Evolutionary conservation across 2,888 invertebrate species (phyloP).

Genomic region (Trypoxylon attenuatum): DNA sequence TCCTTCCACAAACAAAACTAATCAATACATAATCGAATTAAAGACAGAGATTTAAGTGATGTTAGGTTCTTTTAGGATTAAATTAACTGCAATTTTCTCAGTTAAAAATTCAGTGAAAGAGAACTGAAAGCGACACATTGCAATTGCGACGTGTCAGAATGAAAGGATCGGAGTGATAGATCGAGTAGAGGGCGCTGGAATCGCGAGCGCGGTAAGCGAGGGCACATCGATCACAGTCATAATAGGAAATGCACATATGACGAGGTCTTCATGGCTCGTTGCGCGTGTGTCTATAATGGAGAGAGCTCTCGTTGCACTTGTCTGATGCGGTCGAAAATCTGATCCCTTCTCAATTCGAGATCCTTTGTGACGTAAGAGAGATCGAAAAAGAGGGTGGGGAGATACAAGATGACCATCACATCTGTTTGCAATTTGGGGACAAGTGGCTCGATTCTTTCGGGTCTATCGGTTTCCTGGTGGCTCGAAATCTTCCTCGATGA

Average conservation of each 20-base stretch:
- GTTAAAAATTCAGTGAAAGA: too few species aligned
- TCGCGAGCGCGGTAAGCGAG: too few species aligned
- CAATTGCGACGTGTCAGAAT: too few species aligned
- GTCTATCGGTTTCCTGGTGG: constrained; percentile 56
- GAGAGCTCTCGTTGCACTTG: constrained; percentile 63
- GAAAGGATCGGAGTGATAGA: background rate
- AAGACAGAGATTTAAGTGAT: too few species aligned
- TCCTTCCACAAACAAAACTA: too few species aligned
- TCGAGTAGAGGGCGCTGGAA: too few species aligned
- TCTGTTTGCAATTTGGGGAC: constrained; percentile 73
- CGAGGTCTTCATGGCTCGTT: constrained; percentile 70
- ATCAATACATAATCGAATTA: too few species aligned
- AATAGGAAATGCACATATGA: constrained; percentile 66
- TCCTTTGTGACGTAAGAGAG: constrained; percentile 58
- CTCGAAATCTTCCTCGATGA: constrained; percentile 10
- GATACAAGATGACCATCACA: constrained; percentile 64
- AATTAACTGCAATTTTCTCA: too few species aligned
- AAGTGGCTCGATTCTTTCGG: constrained; percentile 63
- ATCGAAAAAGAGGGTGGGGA: too few species aligned
- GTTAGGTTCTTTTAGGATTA: too few species aligned
- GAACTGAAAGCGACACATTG: too few species aligned
- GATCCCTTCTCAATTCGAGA: constrained; percentile 58
- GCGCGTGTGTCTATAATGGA: constrained; percentile 54
- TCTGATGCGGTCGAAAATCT: constrained; percentile 68
- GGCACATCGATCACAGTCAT: constrained; percentile 42